Evolutionary conservation across 2,888 invertebrate species (phyloP), one percentile per base, ranked within the genome.

Genomic region (Malthinus flaveolus): DNA sequence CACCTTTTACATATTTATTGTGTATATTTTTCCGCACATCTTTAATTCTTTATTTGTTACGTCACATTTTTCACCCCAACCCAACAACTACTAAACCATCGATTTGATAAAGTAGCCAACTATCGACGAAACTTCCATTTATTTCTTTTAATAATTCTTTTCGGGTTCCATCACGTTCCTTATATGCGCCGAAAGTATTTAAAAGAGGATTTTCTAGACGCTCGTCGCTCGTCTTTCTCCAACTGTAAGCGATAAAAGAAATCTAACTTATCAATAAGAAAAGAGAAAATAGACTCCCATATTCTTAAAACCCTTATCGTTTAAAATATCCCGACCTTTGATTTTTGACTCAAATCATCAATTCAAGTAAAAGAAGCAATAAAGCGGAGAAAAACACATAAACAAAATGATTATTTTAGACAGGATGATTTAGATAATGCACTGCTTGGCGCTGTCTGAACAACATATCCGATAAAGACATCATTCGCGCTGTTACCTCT

Each of bases 401-500:
- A 49, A 49, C 37, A 49, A 49, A 49, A 49, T 49, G 37, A 51
- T 51, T 51, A 51, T 44, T 33, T 42, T 42, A 44, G 49, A 44
- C 51, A 51, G 44, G 44, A 51, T 51, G 44, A 44, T 51, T 51
- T 44, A 44, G 42, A 44, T 51, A 51, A 51, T 51, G 33, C 44
- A 51, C 42, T 44, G 51, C 44, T 49, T 49, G 37, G 49, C 51
- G 51, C 44, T 51, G 49, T 51, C 23, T 42, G 51, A 42, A 15
- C 32, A 51, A 44, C 44, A 44, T 34, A 48, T 51, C 33, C 51
- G 33, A 39, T 51, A 51, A 42, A 42, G 51, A 42, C 42, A 44
- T 42, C 51, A 44, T 42, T 49, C 35, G 23, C 42, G 32, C 39
- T 42, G 37, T 51, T 51, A 51, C 44, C 51, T 51, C 51, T 42